Conservation (phyloP, 2,888 invertebrate genomes). For the Aphodius sticticus region DNA sequence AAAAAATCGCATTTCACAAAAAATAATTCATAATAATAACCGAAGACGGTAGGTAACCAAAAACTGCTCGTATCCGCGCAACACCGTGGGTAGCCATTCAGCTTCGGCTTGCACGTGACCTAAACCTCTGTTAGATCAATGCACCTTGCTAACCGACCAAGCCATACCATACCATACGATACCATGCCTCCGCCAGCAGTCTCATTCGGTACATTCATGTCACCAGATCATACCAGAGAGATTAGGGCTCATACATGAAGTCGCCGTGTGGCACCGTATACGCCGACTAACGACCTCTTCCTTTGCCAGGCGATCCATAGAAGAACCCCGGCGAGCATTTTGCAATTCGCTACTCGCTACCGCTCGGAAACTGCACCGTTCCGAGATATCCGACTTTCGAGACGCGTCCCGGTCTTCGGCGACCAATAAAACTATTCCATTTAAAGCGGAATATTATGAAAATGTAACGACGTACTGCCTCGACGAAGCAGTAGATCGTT, state of each 20-base stretch:
- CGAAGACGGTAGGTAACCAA: no score
- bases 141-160: no score
- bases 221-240: neutral
- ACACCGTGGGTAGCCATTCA: no score
- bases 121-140: no score
- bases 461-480: constrained; percentile 16
- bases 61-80: no score
- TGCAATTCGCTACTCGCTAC: neutral
- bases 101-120: no score
- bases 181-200: neutral
- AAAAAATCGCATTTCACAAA: no score
- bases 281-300: neutral
- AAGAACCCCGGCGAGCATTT: neutral
- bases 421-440: constrained; percentile 23
- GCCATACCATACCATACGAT: no score
- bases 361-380: neutral
- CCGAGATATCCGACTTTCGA: neutral
- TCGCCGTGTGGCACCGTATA: neutral
- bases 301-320: no score
- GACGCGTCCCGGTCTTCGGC: neutral
- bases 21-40: no score
- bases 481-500: constrained; percentile 24
- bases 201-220: neutral
- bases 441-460: constrained; percentile 23
- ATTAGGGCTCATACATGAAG: constrained; percentile 4